phyloP scores from a whole-genome alignment of 2,888 invertebrate species.

The Alcis repandata region DNA sequence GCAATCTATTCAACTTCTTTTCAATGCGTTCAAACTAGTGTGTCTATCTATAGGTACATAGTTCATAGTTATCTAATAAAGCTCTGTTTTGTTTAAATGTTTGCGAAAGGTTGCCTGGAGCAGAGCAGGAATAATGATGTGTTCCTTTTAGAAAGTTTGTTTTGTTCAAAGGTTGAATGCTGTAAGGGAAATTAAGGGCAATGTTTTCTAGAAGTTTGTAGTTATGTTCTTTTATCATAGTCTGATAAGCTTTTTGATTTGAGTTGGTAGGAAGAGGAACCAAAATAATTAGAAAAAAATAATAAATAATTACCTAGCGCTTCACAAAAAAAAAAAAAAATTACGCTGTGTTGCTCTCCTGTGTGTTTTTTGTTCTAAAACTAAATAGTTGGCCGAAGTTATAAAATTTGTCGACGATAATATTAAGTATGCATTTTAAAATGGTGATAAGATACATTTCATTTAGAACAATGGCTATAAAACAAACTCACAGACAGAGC shows the following conservation, averaged over 20 bases:
- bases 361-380: no score
- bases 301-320: no score
- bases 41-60: background rate
- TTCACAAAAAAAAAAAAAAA: no score
- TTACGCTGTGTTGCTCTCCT: no score
- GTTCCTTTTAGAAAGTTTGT: background rate
- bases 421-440: background rate
- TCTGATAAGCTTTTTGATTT: no score
- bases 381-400: no score
- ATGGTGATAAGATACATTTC: background rate
- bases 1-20: conserved; percentile 14
- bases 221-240: background rate
- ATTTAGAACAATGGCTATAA: background rate
- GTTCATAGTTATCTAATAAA: background rate
- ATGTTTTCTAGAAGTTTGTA: no score
- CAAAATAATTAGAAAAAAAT: no score
- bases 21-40: conserved; percentile 7
- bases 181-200: background rate
- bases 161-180: background rate
- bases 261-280: no score
- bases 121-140: conserved; percentile 5
- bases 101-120: background rate
- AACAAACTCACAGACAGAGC: no score
- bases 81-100: conserved; percentile 10
- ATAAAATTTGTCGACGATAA: background rate